A percentile compares a stretch with the other conserved stretches of the same genome.
Conservation (phyloP, 2,888 invertebrate species). For the Cantharis flavilabris region DNA sequence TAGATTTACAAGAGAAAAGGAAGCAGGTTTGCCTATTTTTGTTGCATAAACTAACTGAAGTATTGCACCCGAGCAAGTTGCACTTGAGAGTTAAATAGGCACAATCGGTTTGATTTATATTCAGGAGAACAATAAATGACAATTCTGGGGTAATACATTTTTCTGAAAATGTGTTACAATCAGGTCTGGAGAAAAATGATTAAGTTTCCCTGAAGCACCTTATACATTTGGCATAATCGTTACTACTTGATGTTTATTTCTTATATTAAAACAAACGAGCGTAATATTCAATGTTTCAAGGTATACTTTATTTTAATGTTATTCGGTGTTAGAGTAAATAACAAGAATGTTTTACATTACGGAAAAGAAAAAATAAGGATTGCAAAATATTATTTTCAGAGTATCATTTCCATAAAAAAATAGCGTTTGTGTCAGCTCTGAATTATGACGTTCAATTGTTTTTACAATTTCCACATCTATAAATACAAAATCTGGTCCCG, state of each 20-base stretch:
- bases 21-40: too few relatives aligned
- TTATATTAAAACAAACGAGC: background rate
- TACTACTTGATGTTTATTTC: background rate
- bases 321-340: background rate
- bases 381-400: background rate
- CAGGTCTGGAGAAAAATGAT: background rate
- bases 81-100: too few relatives aligned
- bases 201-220: background rate
- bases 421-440: background rate
- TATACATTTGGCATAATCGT: background rate
- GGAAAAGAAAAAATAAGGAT: background rate
- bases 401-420: background rate
- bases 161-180: too few relatives aligned
- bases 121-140: too few relatives aligned
- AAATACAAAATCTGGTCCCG: background rate
- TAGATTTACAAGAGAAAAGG: too few relatives aligned
- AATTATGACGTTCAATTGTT: background rate
- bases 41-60: too few relatives aligned
- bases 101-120: too few relatives aligned
- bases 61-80: too few relatives aligned
- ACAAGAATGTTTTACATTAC: background rate
- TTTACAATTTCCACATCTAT: background rate
- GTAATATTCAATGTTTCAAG: background rate
- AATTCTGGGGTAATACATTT: too few relatives aligned
- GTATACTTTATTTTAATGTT: background rate